phyloP scores from a whole-genome alignment of 2,888 invertebrate genomes.

The Dilophus febrilis region DNA sequence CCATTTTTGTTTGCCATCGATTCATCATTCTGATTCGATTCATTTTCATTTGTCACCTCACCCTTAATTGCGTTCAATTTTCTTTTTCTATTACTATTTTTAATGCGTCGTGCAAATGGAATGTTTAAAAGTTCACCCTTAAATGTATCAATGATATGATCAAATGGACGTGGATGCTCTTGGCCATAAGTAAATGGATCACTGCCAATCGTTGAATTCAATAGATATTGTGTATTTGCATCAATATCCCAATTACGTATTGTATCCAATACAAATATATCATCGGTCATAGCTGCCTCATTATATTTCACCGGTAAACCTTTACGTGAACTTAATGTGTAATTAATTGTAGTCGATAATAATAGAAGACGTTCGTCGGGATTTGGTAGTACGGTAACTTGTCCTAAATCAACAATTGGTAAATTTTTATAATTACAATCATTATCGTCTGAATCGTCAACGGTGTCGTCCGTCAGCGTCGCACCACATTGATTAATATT shows the following conservation, averaged over 20 bases:
- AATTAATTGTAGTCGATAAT: conserved; percentile 54
- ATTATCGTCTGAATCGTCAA: conserved; percentile 6
- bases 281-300: conserved; percentile 53
- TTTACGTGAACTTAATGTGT: conserved; percentile 65
- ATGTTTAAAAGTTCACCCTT: conserved; percentile 64
- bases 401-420: conserved; percentile 54
- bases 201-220: conserved; percentile 37
- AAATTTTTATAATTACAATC: conserved; percentile 7
- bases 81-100: conserved; percentile 28
- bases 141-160: conserved; percentile 73
- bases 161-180: conserved; percentile 30
- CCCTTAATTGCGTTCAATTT: too few relatives aligned
- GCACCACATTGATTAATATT: background rate
- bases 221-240: conserved; percentile 36
- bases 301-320: conserved; percentile 66
- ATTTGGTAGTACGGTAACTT: conserved; percentile 43
- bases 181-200: conserved; percentile 60
- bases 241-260: conserved; percentile 61
- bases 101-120: conserved; percentile 56
- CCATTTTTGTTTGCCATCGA: too few relatives aligned
- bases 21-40: too few relatives aligned
- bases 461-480: conserved; percentile 3
- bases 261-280: conserved; percentile 64
- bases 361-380: conserved; percentile 47
- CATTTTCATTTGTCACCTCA: too few relatives aligned